Conservation (phyloP, 2,797 vertebrate genomes). For the Calcarius lapponicus region DNA sequence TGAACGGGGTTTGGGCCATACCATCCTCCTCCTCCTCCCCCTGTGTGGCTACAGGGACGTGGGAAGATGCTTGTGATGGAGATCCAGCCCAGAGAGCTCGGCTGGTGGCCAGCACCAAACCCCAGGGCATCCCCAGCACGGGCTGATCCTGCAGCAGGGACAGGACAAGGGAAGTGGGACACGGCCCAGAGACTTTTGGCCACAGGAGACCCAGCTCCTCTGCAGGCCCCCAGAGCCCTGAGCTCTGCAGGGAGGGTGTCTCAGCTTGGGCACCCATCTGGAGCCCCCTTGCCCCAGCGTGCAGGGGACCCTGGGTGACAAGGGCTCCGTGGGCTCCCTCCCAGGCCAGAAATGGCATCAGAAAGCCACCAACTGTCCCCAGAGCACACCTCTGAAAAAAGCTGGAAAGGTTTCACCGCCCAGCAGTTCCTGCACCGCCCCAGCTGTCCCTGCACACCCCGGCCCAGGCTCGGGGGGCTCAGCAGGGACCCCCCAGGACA, state of each 20-base stretch:
- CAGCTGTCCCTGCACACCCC: accelerated
- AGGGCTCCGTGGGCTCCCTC: background rate
- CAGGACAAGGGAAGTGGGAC: background rate
- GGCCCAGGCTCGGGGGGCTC: background rate
- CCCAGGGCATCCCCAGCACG: accelerated
- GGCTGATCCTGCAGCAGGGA: background rate
- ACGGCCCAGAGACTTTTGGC: accelerated
- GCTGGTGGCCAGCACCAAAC: background rate
- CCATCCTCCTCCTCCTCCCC: accelerated
- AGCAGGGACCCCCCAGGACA: background rate
- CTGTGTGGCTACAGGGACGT: accelerated
- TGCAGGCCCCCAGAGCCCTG: background rate
- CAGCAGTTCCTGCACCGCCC: background rate
- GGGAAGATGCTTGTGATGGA: accelerated
- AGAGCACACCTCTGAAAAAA: background rate
- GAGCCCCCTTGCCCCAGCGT: background rate
- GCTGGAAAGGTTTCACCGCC: background rate
- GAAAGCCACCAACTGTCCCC: background rate
- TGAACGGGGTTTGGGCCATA: accelerated
- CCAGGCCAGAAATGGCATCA: background rate
- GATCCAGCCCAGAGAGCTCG: accelerated
- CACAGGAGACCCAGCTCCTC: background rate
- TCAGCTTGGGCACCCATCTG: background rate
- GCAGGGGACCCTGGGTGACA: background rate
- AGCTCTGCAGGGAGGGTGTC: accelerated